A percentile compares a stretch with the other conserved stretches of the same genome.
These are phyloP conservation scores for Brachymystax lenok DNA, from an alignment of 2,797 vertebrate genomes.

Conservation along the genomic window DNA sequence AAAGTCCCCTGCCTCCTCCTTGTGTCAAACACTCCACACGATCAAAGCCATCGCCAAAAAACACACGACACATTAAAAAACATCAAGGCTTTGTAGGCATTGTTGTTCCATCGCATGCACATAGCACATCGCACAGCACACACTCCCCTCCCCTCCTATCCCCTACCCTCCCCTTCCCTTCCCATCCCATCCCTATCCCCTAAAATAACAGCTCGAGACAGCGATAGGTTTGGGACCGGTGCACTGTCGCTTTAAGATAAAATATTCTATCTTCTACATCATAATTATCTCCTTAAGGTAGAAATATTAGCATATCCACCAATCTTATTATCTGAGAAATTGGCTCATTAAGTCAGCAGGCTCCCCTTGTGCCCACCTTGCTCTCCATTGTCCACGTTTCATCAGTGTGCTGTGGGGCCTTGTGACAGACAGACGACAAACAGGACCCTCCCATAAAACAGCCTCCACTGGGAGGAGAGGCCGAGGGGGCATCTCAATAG, in stretches of 20 bases:
- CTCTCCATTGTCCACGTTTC: conserved; percentile 80
- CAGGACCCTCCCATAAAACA: too few relatives aligned
- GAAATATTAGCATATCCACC: conserved; percentile 88
- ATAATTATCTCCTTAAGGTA: conserved; percentile 90
- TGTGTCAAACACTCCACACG: conserved; percentile 67
- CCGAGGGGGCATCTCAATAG: too few relatives aligned
- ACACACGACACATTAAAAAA: conserved; percentile 53
- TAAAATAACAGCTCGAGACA: conserved; percentile 34
- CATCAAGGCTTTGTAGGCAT: conserved; percentile 71
- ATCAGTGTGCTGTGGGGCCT: conserved; percentile 75
- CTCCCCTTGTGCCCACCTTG: conserved; percentile 82
- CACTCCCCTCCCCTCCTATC: background rate
- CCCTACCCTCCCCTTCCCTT: too few relatives aligned
- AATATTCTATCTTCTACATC: conserved; percentile 84
- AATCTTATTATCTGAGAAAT: conserved; percentile 88
- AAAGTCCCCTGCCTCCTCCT: conserved; percentile 66
- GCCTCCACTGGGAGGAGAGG: too few relatives aligned
- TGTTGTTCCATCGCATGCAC: conserved; percentile 60
- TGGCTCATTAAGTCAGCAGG: conserved; percentile 84
- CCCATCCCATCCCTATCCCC: conserved; percentile 25
- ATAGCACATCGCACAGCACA: conserved; percentile 56
- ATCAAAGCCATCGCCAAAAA: conserved; percentile 71
- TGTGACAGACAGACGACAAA: conserved; percentile 26
- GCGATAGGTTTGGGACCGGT: conserved; percentile 68
- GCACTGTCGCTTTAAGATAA: conserved; percentile 83